Evolutionary conservation across 1,140 invertebrate species (phyloP), one percentile per base, ranked within the genome.

Genomic region (Meloidogyne chitwoodi): DNA sequence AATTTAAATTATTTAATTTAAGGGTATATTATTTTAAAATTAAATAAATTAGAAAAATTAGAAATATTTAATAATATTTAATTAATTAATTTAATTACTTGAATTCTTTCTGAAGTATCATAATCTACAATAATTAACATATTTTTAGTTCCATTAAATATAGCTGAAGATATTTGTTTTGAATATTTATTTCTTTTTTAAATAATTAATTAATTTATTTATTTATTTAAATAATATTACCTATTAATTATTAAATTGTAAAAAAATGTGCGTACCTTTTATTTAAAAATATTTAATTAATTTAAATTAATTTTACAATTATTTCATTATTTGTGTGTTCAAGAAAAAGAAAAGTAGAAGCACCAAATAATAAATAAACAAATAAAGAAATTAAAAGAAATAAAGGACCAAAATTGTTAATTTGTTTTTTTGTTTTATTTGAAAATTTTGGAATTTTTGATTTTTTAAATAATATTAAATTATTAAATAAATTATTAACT

Each of bases 121-220:
- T 77, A 41, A 64, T 80, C 79, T 24, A 80, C 79, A 61, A 80
- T 80, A 4, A 80, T 41, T 10, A 80, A 48, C 79, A 80, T 80
- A 56, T 80, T 82, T 38, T 44, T 31, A 22, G 72, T 80, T 12
- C 80, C 68, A 65, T 80, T 80, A 44, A 80, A 80, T 14, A 80
- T 82, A 29, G 75, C 22, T 24, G 61, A 56, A 41, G 79, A 80
- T n/a, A 80, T 82, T 71, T 78, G 66, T 24, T 81, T 48, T 3
- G 79, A 41, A 44, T 78, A 80, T 63, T 81, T 79, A 31, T 72
- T 81, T 29, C 77, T 79, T 19, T 14, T 77, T 26, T 31, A 31
- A 29, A n/a, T 5, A 22, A 26, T 22, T 65, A 4, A 48, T 14
- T 31, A 27, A 31, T 26, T 56, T 16, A 44, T 19, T 22, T 26